Evolutionary conservation across 2,888 invertebrate genomes (phyloP), one percentile per base, ranked within the genome.

Genomic region (Heliconius ismenius): DNA sequence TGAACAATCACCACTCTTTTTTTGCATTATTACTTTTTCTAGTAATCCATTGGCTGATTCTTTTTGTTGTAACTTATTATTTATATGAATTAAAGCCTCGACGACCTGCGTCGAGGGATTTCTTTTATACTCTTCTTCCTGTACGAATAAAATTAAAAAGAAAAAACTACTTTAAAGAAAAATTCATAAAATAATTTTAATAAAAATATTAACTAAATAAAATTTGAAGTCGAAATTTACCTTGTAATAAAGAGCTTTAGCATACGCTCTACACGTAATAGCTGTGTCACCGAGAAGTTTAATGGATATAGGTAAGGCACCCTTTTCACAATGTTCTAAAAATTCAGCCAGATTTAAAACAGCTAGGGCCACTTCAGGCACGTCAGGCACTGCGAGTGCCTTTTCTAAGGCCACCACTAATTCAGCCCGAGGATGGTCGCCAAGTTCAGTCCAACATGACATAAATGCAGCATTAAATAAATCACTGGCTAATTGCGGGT

Each of bases 241-340:
- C 92, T 95, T 96, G 83, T 96, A 96, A 81, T 95, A 95, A 60
- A 96, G 85, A 0, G 95, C 96, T 83, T 95, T 95, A n/a, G 96
- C 95, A 83, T 95, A 96, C 90, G 96, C 96, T 81, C 98, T 95
- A 87, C 99, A 99, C 76, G 97, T 97, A 95, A 99, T 98, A 0
- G 99, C 99, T 73, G 98, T 96, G 82, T 98, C 97, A 0, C 99
- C 99, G 0, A 99, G 93, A 73, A 99, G 92, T 83, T 97, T 96
- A 0, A 97, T 96, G 75, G 98, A 97, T 81, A 99, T 95, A 0
- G 99, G 99, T 80, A 99, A 92, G 0, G 98, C 97, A 54, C 99
- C 99, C 90, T 98, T 98, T 87, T 99, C 99, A 85, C 99, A 99
- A 88, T 99, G 99, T 86, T 99, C 99, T 97, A 99, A 98, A 86